These are phyloP conservation scores for Dasysyrphus tricinctus DNA, from an alignment of 2,888 invertebrate species.

Conservation along the genomic window DNA sequence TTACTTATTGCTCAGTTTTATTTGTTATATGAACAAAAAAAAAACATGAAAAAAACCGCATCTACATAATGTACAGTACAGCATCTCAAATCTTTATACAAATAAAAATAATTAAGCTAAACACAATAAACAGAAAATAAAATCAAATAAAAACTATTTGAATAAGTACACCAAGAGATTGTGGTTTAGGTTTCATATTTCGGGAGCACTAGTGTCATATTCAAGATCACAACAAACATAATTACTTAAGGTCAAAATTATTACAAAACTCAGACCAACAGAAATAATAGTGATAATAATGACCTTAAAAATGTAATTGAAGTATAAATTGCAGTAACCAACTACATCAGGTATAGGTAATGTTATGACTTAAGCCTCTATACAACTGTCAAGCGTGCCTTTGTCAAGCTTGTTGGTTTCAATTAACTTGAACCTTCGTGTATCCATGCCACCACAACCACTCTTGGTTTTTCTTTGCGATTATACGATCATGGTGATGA, in stretches of 20 bases:
- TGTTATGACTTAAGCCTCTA: neutral
- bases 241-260: conserved; percentile 60
- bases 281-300: conserved; percentile 33
- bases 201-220: conserved; percentile 63
- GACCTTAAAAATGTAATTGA: conserved; percentile 64
- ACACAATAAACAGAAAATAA: no score
- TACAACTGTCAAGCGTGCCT: conserved; percentile 17
- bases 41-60: neutral
- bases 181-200: conserved; percentile 38
- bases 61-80: neutral
- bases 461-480: neutral
- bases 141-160: no score
- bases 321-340: conserved; percentile 20
- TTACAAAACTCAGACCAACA: conserved; percentile 37
- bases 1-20: neutral
- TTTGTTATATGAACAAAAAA: neutral
- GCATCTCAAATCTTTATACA: neutral
- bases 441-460: neutral
- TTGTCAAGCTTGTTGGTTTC: neutral
- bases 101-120: no score
- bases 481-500: no score
- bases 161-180: neutral
- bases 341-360: neutral
- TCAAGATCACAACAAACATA: conserved; percentile 59
- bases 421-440: conserved; percentile 9